phyloP scores from a whole-genome alignment of 2,888 invertebrate species.

The Invenusta paracnida region DNA sequence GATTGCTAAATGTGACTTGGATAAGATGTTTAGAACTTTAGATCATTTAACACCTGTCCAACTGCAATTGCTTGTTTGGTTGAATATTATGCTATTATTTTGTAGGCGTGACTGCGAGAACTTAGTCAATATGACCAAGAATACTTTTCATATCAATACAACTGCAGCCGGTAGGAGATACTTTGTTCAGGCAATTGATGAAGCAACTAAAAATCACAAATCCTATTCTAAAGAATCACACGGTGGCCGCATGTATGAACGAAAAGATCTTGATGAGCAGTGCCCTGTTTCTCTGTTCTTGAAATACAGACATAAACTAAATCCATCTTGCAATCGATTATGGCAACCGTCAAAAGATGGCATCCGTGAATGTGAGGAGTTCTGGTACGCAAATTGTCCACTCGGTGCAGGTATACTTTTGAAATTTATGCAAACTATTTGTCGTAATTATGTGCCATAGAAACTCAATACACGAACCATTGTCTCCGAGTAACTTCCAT shows the following conservation, averaged over 20 bases:
- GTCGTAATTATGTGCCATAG: slow-evolving; percentile 14
- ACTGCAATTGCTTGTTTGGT: slow-evolving; percentile 26
- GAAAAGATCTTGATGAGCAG: not conserved
- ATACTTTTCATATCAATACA: slow-evolving; percentile 20
- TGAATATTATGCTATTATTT: not conserved
- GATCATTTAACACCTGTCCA: slow-evolving; percentile 13
- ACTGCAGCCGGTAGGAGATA: slow-evolving; percentile 22
- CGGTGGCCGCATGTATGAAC: slow-evolving; percentile 23
- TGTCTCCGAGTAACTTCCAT: slow-evolving; percentile 23
- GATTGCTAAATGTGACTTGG: slow-evolving; percentile 18
- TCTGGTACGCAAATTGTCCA: slow-evolving; percentile 23
- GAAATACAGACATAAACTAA: slow-evolving; percentile 15
- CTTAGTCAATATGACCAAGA: slow-evolving; percentile 27
- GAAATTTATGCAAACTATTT: slow-evolving; percentile 22
- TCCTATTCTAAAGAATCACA: slow-evolving; percentile 1
- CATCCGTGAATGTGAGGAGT: not conserved
- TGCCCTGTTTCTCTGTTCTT: slow-evolving; percentile 26
- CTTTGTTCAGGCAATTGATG: slow-evolving; percentile 16
- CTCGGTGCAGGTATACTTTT: slow-evolving; percentile 8
- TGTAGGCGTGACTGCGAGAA: slow-evolving; percentile 14
- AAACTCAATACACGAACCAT: slow-evolving; percentile 23
- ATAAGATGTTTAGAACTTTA: slow-evolving; percentile 18
- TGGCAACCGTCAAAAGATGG: not conserved
- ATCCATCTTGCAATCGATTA: slow-evolving; percentile 23
- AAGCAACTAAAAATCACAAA: slow-evolving; percentile 19